Percentiles rank a stretch among this genome's conserved stretches.
Conservation (phyloP, 2,113 vertebrate genomes). For the Macrotis lagotis region DNA sequence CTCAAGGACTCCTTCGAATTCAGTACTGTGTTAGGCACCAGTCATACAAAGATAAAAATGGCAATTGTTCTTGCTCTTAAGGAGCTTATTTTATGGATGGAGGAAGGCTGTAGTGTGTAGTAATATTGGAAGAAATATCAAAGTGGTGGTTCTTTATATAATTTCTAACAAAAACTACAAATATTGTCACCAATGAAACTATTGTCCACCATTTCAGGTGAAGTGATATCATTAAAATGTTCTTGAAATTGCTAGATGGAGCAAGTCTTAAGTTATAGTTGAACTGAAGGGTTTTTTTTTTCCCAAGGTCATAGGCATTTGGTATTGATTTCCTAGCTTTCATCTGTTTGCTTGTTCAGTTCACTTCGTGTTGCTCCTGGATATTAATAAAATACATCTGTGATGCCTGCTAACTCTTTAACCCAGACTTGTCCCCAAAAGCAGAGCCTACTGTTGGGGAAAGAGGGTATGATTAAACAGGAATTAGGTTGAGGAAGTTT, state of each 20-base stretch:
- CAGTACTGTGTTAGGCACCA: background rate
- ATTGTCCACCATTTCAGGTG: slow-evolving; percentile 59
- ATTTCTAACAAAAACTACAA: background rate
- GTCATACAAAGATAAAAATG: background rate
- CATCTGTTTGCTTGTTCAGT: slow-evolving; percentile 51
- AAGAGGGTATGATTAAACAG: slow-evolving; percentile 19
- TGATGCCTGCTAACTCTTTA: slow-evolving; percentile 9
- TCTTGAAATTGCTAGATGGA: slow-evolving; percentile 63
- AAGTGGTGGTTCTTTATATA: background rate
- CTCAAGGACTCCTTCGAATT: background rate
- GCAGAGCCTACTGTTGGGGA: background rate
- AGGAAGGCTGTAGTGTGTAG: background rate
- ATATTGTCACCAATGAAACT: slow-evolving; percentile 42
- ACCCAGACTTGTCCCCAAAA: slow-evolving; percentile 44
- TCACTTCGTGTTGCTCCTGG: slow-evolving; percentile 55
- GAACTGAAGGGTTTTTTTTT: slow-evolving; percentile 52
- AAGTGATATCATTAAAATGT: slow-evolving; percentile 63
- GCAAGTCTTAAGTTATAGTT: slow-evolving; percentile 67
- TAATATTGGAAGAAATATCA: background rate
- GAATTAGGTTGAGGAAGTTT: slow-evolving; percentile 18
- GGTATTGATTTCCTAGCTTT: slow-evolving; percentile 70
- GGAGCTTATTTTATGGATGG: background rate
- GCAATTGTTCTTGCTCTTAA: background rate
- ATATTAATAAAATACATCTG: slow-evolving; percentile 55
- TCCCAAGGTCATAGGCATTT: slow-evolving; percentile 61